Evolutionary conservation across 2,797 vertebrate species (phyloP), one percentile per base, ranked within the genome.

Genomic region (Callimico goeldii): DNA sequence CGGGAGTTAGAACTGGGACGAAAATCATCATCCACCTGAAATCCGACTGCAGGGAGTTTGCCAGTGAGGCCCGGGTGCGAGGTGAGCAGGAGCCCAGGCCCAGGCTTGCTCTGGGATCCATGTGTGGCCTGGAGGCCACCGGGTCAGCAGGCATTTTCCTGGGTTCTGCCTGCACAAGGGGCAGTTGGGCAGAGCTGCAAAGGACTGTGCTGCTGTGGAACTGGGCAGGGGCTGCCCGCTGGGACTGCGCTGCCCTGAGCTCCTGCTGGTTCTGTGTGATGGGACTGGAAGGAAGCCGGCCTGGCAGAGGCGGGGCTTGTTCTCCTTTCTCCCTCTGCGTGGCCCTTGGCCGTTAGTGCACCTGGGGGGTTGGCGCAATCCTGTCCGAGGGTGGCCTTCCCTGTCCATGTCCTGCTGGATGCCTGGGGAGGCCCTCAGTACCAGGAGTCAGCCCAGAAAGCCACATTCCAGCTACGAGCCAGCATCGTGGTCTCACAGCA

Each of bases 11-110:
- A 91, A 98, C 98, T 84, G 99, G 99, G 19, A 99, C 99, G 12
- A 99, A 99, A 98, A 99, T 99, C 19, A 99, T 99, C 95, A 98
- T 99, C 85, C 98, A 99, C 91, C 99, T 99, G 76, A 99, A 99
- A 97, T 98, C 99, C 0, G 99, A 99, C 87, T 99, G 99, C 98
- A 99, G 98, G 94, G 99, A 99, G 98, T 99, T 99, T 93, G 99
- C 99, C 90, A 97, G 97, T 0, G 99, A 99, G 98, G 99, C 99
- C 97, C 96, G 99, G 92, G 99, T 99, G 14, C 99, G 99, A 99
- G 99, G 99, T 99, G 93, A 96, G 98, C 6, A 4, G 80, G 26
- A 72, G 7, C 52, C 70, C 3, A 15, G 41, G 48, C 28, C 3
- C 19, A 4, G 0, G 33, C 4, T 14, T 2, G 5, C 15, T 67